phyloP scores from a whole-genome alignment of 1,140 invertebrate species.

The Neodiprion fabricii region DNA sequence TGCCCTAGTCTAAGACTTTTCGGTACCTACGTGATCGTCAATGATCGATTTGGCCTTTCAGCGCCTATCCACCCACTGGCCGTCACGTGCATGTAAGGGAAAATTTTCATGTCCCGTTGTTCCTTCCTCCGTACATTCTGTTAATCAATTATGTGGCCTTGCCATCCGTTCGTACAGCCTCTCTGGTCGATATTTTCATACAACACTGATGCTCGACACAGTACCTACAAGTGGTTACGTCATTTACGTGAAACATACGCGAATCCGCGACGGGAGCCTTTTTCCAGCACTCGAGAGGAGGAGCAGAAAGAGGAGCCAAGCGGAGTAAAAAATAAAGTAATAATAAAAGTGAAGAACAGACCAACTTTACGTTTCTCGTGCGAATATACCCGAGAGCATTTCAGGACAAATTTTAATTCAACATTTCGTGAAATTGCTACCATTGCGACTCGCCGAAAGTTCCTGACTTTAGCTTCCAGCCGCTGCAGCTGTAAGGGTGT shows the following conservation, averaged over 20 bases:
- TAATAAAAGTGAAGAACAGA: neutral
- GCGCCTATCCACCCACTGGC: no score
- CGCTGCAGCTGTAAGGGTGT: neutral
- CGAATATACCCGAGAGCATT: neutral
- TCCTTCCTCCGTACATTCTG: no score
- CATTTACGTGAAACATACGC: neutral
- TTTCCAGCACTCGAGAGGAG: no score
- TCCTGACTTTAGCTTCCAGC: neutral
- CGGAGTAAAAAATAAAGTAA: neutral
- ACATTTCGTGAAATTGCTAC: constrained; percentile 3
- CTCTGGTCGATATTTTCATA: no score
- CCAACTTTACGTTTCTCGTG: neutral
- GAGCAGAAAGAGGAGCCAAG: no score
- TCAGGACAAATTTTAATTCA: constrained; percentile 3
- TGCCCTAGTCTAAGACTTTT: neutral
- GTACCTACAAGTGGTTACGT: neutral
- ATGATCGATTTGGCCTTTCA: neutral
- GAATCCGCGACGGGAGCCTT: no score
- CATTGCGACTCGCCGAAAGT: neutral
- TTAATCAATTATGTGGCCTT: no score
- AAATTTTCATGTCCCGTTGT: no score
- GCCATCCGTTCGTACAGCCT: no score
- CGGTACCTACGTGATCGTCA: neutral
- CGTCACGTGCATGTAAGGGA: no score
- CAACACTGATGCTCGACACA: no score